phyloP scores from a whole-genome alignment of 2,888 invertebrate genomes.

The Diarsia mendica region DNA sequence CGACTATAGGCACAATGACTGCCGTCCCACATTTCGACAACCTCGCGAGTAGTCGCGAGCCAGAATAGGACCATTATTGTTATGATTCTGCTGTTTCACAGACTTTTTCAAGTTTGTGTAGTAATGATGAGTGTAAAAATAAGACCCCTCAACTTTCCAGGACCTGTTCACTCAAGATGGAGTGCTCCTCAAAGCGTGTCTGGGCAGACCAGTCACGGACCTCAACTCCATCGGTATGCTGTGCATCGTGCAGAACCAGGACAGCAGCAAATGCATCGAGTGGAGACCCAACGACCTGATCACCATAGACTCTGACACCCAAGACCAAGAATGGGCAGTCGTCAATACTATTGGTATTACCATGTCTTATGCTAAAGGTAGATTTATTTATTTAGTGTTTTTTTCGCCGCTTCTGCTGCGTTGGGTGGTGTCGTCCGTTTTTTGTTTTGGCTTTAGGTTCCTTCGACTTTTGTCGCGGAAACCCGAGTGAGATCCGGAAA shows the following conservation, averaged over 20 bases:
- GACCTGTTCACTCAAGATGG: constrained; percentile 95
- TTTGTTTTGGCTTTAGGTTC: constrained; percentile 25
- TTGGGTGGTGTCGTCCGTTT: constrained; percentile 36
- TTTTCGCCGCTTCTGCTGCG: constrained; percentile 27
- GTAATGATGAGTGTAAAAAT: neutral
- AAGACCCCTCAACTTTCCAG: constrained; percentile 77
- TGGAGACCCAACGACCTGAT: constrained; percentile 96
- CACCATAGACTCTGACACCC: constrained; percentile 93
- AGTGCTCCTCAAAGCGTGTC: constrained; percentile 92
- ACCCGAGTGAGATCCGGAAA: constrained; percentile 1
- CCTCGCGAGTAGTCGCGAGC: no score
- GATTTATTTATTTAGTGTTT: constrained; percentile 42
- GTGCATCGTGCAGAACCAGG: constrained; percentile 91
- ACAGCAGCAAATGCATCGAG: constrained; percentile 92
- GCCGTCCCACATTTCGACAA: no score
- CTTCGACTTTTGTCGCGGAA: neutral
- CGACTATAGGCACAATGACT: no score
- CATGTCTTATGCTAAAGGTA: constrained; percentile 65
- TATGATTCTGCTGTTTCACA: neutral
- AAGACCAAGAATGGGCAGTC: constrained; percentile 96
- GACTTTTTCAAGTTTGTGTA: neutral
- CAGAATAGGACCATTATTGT: neutral
- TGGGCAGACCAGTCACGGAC: constrained; percentile 91
- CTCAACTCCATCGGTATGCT: constrained; percentile 92
- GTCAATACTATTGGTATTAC: constrained; percentile 92